Base-by-base conservation (phyloP, 2,113 vertebrate genomes). In the Sturnira hondurensis region DNA sequence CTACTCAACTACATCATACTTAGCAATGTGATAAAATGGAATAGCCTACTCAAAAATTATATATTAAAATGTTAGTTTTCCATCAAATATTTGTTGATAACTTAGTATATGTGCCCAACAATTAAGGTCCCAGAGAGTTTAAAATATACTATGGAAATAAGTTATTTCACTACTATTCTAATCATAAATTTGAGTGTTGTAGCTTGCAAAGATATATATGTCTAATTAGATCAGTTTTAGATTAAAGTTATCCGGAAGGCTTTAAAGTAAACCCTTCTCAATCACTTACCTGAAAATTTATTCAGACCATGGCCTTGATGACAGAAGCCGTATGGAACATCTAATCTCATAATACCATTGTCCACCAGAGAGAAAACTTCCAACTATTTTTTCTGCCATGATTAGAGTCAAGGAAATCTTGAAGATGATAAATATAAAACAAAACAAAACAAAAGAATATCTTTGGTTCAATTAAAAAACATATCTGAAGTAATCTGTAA, bases 1-100 rank as follows among this genome's bases (percentile, higher is more conserved):
- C 38, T 70, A 76, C 76, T 81, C 41, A 85, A 96, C 54, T 74
- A 70, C 9, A 33, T 77, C 89, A 45, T 73, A 24, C 31, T 82
- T 95, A 56, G 85, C 45, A 95, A 84, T 45, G 36, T 71, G 33
- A 26, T n/a, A 86, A 91, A 96, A 50, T 67, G 13, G 28, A 96
- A 89, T 58, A 71, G 20, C 11, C 77, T n/a, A 43, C 31, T 96
- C 52, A 45, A 92, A 78, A 43, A 41, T n/a, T 28, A 54, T 43
- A 17, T 80, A 68, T 76, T 91, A 85, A 93, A 80, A 85, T 24
- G 52, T 76, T 45, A 47, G n/a, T 76, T 93, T 91, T 82, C 33
- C 31, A 93, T 92, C 52, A 85, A 83, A 43, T n/a, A 94, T 36
- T 47, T 92, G 41, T 80, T 54, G 4, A 96, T 31, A 86, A 93